Conservation (phyloP, 2,888 invertebrate genomes). For the Scotopteryx bipunctaria region DNA sequence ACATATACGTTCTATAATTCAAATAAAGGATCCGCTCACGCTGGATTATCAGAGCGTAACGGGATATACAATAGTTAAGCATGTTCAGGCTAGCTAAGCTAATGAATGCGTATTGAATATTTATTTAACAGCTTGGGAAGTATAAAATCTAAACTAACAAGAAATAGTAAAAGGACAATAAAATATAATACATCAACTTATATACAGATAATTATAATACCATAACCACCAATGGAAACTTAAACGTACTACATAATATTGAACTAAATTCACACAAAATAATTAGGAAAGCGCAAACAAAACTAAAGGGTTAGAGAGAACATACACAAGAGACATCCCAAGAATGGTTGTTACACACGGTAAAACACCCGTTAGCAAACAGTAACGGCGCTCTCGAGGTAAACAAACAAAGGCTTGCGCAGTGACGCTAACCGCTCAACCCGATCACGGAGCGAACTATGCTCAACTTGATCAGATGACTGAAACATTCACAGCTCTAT, state of each 20-base stretch:
- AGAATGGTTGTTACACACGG: constrained; percentile 42
- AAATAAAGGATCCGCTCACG: constrained; percentile 34
- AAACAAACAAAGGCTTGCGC: constrained; percentile 23
- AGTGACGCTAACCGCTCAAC: constrained; percentile 23
- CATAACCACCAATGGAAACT: no score
- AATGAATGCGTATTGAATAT: not conserved
- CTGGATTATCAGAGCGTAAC: constrained; percentile 30
- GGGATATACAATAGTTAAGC: constrained; percentile 14
- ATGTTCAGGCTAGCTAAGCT: not conserved
- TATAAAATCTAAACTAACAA: not conserved
- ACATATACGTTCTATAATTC: constrained; percentile 19
- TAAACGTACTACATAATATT: constrained; percentile 4
- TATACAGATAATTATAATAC: no score
- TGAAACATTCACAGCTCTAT: constrained; percentile 13
- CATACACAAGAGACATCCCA: constrained; percentile 34
- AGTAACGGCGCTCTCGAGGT: constrained; percentile 34
- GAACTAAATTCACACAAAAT: constrained; percentile 1
- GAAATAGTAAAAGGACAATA: not conserved
- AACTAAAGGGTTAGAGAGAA: constrained; percentile 40
- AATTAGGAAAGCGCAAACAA: constrained; percentile 37
- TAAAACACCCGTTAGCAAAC: constrained; percentile 48
- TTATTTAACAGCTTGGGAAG: not conserved
- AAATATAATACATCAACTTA: not conserved
- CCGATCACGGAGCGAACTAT: constrained; percentile 22
- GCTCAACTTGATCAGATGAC: constrained; percentile 14